Conservation (phyloP, 2,888 invertebrate species). For the Meteorus cinctellus region DNA sequence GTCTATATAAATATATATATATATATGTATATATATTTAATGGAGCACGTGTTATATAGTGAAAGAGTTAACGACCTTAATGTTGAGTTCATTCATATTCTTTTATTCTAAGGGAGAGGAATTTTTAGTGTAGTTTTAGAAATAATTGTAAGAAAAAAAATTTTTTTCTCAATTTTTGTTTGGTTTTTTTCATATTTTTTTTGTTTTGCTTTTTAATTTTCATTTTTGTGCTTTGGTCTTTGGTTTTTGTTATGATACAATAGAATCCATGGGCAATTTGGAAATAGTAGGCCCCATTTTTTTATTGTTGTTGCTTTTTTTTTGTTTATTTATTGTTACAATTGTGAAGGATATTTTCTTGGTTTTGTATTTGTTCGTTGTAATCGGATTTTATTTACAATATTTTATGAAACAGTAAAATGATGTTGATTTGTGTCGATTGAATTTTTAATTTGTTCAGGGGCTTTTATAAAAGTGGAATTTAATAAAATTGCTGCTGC, state of each 20-base stretch:
- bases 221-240: conserved; percentile 61
- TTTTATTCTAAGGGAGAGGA: neutral
- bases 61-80: neutral
- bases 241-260: conserved; percentile 72
- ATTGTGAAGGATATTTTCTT: neutral
- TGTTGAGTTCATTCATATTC: neutral
- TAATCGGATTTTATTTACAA: conserved; percentile 38
- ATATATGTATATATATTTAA: neutral
- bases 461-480: no score
- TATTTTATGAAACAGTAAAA: conserved; percentile 32
- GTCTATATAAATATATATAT: neutral
- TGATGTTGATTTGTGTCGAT: no score
- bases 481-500: neutral
- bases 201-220: no score
- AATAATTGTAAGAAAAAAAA: neutral
- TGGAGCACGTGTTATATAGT: conserved; percentile 32
- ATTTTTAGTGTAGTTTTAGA: neutral
- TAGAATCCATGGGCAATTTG: conserved; percentile 54
- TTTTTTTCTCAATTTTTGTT: conserved; percentile 48
- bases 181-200: neutral
- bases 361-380: neutral
- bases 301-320: conserved; percentile 45
- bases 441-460: no score
- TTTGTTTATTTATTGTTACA: conserved; percentile 46
- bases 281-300: conserved; percentile 49